Percentiles rank a stretch among this genome's conserved stretches.
These are phyloP conservation scores for Capromys pilorides DNA, from an alignment of 2,797 vertebrate species.

Conservation along the genomic window DNA sequence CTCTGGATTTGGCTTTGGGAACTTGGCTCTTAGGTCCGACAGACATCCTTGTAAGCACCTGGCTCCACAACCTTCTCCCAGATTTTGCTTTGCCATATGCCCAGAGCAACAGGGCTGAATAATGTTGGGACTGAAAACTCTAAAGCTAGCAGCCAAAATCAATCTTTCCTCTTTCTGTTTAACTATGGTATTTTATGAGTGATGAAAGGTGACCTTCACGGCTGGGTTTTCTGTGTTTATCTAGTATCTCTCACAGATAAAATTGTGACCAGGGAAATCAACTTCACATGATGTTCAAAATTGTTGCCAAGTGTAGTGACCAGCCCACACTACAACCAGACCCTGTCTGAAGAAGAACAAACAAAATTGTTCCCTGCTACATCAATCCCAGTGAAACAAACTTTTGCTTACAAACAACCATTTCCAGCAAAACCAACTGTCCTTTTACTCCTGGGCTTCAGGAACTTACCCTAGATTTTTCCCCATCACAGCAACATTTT, in stretches of 20 bases:
- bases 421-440: not conserved
- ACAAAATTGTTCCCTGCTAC: not conserved
- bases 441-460: not conserved
- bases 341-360: too few species aligned
- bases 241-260: not conserved
- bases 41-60: not conserved
- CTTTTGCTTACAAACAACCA: not conserved
- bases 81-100: not conserved
- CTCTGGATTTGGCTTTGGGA: not conserved
- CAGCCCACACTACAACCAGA: too few species aligned
- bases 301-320: too few species aligned
- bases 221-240: not conserved
- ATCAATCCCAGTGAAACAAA: not conserved
- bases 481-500: too few species aligned
- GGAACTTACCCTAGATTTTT: not conserved
- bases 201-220: not conserved
- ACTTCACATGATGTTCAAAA: not conserved
- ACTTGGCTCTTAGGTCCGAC: not conserved
- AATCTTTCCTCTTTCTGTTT: not conserved
- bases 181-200: not conserved
- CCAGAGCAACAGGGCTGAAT: not conserved
- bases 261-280: not conserved
- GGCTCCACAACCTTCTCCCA: not conserved
- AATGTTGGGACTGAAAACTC: not conserved
- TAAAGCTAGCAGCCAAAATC: not conserved